These are phyloP conservation scores for Dunckerocampus dactyliophorus DNA, from an alignment of 2,113 vertebrate species.

Conservation along the genomic window DNA sequence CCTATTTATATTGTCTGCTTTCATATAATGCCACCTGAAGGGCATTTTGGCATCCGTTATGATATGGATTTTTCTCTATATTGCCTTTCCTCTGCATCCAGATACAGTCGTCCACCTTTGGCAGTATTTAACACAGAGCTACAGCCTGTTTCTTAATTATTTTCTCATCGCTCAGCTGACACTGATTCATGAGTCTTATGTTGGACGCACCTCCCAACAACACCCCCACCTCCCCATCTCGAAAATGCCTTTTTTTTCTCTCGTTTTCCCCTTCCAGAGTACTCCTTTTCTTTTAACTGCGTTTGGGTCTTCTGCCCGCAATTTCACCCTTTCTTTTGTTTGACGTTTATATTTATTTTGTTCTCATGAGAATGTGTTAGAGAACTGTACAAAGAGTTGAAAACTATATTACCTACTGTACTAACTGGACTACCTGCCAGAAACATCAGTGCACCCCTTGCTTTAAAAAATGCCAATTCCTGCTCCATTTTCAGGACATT, in stretches of 20 bases:
- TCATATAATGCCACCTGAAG: slow-evolving; percentile 70
- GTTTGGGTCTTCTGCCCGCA: background rate
- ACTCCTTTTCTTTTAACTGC: background rate
- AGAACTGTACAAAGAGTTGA: background rate
- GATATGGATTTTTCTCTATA: slow-evolving; percentile 64
- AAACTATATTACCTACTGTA: background rate
- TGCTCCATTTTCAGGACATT: background rate
- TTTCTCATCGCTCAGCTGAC: slow-evolving; percentile 69
- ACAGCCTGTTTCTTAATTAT: slow-evolving; percentile 72
- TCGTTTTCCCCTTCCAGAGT: slow-evolving; percentile 13
- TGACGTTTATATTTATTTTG: background rate
- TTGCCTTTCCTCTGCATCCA: slow-evolving; percentile 43
- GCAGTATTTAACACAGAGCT: slow-evolving; percentile 60
- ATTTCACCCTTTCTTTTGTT: background rate
- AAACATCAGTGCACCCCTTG: background rate
- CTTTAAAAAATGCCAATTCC: background rate
- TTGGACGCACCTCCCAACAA: slow-evolving; percentile 50
- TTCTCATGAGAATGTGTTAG: background rate
- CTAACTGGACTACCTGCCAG: background rate
- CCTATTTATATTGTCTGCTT: slow-evolving; percentile 74
- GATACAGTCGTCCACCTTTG: slow-evolving; percentile 64
- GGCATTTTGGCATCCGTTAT: slow-evolving; percentile 69
- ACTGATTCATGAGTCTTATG: slow-evolving; percentile 69
- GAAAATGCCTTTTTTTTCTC: slow-evolving; percentile 11
- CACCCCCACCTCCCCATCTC: slow-evolving; percentile 28